Conservation (phyloP, 1,140 invertebrate species). For the Eciton burchellii region DNA sequence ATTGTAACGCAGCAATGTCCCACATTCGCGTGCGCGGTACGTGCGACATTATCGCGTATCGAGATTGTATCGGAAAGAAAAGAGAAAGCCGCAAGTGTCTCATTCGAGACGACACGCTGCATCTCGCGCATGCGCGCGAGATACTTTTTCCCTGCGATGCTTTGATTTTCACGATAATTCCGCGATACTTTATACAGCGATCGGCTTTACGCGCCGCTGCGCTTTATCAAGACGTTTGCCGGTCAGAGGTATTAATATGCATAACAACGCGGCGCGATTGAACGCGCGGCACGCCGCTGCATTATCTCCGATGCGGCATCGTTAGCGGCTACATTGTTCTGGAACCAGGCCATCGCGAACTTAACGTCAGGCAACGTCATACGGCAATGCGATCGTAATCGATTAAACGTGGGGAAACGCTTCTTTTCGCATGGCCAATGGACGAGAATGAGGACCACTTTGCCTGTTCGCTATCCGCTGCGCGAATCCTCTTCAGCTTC, state of each 20-base stretch:
- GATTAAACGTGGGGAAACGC: slow-evolving; percentile 22
- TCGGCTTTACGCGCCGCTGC: neutral
- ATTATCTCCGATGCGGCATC: slow-evolving; percentile 53
- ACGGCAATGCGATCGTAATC: slow-evolving; percentile 41
- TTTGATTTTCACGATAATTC: neutral
- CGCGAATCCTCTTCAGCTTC: neutral
- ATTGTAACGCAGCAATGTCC: too few species aligned
- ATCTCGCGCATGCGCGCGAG: neutral
- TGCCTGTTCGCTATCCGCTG: neutral
- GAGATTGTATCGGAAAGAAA: too few species aligned
- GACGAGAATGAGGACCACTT: neutral
- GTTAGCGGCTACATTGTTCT: slow-evolving; percentile 38
- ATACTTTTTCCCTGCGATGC: too few species aligned
- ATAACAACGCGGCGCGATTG: slow-evolving; percentile 8
- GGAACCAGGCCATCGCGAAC: slow-evolving; percentile 44
- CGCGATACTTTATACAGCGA: neutral
- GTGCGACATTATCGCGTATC: too few species aligned
- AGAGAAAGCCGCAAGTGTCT: neutral
- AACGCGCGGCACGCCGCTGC: slow-evolving; percentile 4
- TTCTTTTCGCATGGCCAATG: neutral
- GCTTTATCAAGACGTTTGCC: slow-evolving; percentile 36
- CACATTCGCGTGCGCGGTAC: too few species aligned
- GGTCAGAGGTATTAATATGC: slow-evolving; percentile 41
- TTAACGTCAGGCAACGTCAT: slow-evolving; percentile 17
- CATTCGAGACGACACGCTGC: neutral